Evolutionary conservation across 2,888 invertebrate species (phyloP).

Genomic region (Hermaeophaga mercurialis): DNA sequence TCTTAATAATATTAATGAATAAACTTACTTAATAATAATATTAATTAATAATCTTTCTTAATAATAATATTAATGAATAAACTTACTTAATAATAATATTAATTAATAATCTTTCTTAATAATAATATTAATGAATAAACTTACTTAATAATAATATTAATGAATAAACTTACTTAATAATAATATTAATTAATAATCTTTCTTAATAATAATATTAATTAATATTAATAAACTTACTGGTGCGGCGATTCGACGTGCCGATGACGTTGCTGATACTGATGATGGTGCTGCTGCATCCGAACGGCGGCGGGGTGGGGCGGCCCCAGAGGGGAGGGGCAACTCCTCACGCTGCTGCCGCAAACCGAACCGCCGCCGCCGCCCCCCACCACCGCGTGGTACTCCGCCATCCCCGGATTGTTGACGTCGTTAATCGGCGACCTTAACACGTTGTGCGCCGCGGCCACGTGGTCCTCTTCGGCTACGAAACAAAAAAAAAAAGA

Average conservation of each 20-base stretch:
- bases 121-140: too few species aligned
- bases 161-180: too few species aligned
- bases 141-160: too few species aligned
- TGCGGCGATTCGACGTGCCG: conserved; percentile 52
- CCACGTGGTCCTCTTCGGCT: conserved; percentile 78
- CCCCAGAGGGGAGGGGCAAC: conserved; percentile 56
- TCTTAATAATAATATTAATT: too few species aligned
- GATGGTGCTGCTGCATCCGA: conserved; percentile 52
- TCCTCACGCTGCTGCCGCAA: conserved; percentile 54
- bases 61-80: too few species aligned
- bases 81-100: too few species aligned
- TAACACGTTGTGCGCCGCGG: conserved; percentile 55
- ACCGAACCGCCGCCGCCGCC: conserved; percentile 55
- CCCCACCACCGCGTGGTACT: conserved; percentile 55
- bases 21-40: too few species aligned
- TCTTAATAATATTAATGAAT: too few species aligned
- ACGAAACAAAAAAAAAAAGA: too few species aligned
- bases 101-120: too few species aligned
- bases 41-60: too few species aligned
- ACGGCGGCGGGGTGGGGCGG: conserved; percentile 54
- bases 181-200: too few species aligned
- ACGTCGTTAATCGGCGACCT: conserved; percentile 63
- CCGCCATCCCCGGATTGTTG: conserved; percentile 60
- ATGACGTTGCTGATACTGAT: conserved; percentile 49
- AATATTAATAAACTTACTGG: conserved; percentile 49